Evolutionary conservation across 2,888 invertebrate species (phyloP).

Genomic region (Timandra comae): DNA sequence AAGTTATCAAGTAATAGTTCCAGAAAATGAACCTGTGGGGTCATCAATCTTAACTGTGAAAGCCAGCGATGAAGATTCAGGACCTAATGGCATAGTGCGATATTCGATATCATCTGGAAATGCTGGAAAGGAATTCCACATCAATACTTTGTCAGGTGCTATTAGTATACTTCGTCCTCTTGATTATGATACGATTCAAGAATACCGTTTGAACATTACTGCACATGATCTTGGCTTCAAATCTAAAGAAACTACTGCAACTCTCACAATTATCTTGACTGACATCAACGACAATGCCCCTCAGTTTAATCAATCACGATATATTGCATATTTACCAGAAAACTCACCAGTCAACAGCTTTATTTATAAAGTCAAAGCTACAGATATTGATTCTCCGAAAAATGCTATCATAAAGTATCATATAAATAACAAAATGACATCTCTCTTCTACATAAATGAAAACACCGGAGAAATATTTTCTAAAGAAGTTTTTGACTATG

Average conservation of each 20-base stretch:
- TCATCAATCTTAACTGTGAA: conserved; percentile 89
- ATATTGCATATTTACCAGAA: conserved; percentile 88
- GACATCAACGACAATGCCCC: conserved; percentile 97
- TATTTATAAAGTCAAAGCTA: conserved; percentile 85
- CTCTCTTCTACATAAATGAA: conserved; percentile 85
- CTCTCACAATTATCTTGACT: conserved; percentile 89
- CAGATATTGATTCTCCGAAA: conserved; percentile 91
- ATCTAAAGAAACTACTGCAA: conserved; percentile 84
- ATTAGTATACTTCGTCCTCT: conserved; percentile 87
- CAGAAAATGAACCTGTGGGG: conserved; percentile 92
- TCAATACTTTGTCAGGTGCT: conserved; percentile 86
- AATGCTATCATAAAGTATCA: conserved; percentile 91
- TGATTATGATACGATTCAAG: conserved; percentile 91
- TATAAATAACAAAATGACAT: conserved; percentile 85
- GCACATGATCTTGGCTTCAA: conserved; percentile 92
- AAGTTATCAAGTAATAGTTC: conserved; percentile 92
- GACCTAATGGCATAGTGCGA: conserved; percentile 92
- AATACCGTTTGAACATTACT: conserved; percentile 90
- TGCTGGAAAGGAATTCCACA: conserved; percentile 85
- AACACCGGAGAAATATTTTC: conserved; percentile 87
- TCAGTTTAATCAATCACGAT: conserved; percentile 85
- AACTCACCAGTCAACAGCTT: conserved; percentile 86
- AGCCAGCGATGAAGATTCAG: conserved; percentile 90
- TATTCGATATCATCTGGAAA: conserved; percentile 92
- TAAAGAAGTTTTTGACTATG: conserved; percentile 89